Conservation (phyloP, 2,113 vertebrate genomes). For the Daubentonia madagascariensis region DNA sequence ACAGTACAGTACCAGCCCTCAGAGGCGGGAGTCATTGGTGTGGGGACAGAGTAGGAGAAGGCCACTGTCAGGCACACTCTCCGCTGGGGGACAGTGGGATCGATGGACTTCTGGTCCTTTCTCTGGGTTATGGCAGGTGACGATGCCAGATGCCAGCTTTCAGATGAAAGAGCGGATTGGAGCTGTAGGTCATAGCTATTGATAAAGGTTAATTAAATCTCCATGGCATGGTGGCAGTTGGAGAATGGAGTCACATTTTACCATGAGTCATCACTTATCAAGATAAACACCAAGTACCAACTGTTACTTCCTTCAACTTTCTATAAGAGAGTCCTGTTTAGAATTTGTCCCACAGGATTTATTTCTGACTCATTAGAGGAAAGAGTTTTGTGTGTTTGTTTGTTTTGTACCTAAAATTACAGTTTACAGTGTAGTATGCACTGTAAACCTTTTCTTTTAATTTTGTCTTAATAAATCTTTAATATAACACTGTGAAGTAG, state of each 20-base stretch:
- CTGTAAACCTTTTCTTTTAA: background rate
- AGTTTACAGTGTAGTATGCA: background rate
- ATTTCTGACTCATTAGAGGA: background rate
- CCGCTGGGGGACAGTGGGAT: too few species aligned
- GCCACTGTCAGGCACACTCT: background rate
- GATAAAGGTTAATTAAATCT: constrained; percentile 2
- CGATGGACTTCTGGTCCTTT: background rate
- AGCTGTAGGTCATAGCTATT: background rate
- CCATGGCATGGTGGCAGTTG: background rate
- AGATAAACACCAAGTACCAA: background rate
- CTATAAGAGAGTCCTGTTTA: background rate
- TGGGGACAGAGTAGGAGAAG: background rate
- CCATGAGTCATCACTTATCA: background rate
- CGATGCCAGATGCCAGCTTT: background rate
- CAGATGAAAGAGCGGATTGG: background rate
- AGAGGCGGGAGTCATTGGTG: background rate
- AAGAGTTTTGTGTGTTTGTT: background rate
- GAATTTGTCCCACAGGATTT: background rate
- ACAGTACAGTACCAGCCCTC: background rate
- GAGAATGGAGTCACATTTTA: background rate
- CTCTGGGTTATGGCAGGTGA: background rate
- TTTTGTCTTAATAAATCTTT: background rate
- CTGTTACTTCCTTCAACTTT: background rate
- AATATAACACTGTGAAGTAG: background rate
- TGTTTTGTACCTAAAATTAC: background rate